Evolutionary conservation across 2,113 vertebrate genomes (phyloP).

Genomic region (Hemichromis elongatus): DNA sequence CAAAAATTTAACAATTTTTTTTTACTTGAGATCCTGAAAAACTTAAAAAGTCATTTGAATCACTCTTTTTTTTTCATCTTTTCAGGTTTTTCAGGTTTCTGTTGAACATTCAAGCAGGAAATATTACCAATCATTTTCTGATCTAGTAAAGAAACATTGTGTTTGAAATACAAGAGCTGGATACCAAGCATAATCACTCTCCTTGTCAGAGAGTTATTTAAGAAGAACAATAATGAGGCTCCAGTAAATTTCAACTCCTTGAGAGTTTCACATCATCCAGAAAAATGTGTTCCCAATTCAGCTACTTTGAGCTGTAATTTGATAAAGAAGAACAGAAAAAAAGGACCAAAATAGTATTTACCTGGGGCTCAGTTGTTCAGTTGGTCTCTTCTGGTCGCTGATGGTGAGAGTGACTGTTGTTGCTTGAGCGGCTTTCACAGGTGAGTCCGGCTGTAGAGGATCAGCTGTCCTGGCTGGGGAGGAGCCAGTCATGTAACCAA

Average conservation of each 20-base stretch:
- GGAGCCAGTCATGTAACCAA: constrained; percentile 39
- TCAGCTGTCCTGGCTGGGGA: constrained; percentile 11
- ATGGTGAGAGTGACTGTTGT: constrained; percentile 2
- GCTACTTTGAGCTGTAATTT: neutral
- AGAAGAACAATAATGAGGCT: neutral
- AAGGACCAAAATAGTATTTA: constrained; percentile 32
- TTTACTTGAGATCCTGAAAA: neutral
- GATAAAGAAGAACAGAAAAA: neutral
- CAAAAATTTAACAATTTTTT: neutral
- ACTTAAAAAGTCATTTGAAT: neutral
- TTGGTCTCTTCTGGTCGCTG: neutral
- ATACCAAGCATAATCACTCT: neutral
- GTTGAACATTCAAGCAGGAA: neutral
- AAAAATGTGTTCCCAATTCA: neutral
- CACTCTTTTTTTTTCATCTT: fast-evolving
- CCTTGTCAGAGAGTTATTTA: neutral
- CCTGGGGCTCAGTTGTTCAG: constrained; percentile 2
- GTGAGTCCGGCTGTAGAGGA: constrained; percentile 40
- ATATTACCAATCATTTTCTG: neutral
- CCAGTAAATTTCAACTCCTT: neutral
- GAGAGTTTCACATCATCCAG: neutral
- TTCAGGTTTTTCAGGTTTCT: neutral
- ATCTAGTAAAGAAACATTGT: neutral
- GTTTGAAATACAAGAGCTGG: neutral
- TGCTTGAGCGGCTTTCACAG: constrained; percentile 44